Base-by-base conservation (phyloP, 2,888 invertebrate species). In the Lamellibrachia columna region DNA sequence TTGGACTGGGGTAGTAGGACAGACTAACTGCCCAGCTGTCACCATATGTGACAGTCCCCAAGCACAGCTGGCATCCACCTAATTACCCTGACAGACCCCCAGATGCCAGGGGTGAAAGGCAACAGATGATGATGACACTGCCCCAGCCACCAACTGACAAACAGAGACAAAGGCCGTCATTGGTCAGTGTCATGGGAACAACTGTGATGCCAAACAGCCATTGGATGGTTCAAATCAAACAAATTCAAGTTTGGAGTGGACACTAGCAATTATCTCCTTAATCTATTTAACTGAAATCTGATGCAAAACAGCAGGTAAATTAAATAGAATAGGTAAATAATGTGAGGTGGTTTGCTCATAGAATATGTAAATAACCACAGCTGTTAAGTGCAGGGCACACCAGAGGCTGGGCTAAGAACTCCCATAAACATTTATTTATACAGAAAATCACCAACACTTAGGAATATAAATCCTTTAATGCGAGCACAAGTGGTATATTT, bases 121-220 rank as follows among this genome's bases (percentile, higher is more conserved):
- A 75, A 75, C 75, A 75, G 75, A 75, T 75, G 75, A 75, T 75
- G 75, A 75, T 75, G 75, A 75, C 75, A 75, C 75, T 75, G 75
- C 75, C 75, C 75, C 22, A 15, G 75, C 75, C 75, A 75, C 75
- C 75, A 75, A 75, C 75, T 75, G 75, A 75, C 75, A 75, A 75
- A 75, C 75, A 75, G 15, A 75, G 22, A 75, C 75, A 75, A 75
- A 75, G 75, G 75, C 75, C n/a, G 22, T n/a, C 75, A 75, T 75
- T 75, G 75, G 75, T 75, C 75, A 75, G 75, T 75, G 75, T 75
- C 75, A 75, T 75, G 75, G 75, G 75, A 75, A 75, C 75, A 75
- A 22, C 22, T 22, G 75, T 11, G 75, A 75, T 75, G 75, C 75
- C 75, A 75, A 22, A 75, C 75, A 75, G 75, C 75, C 75, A 75